Base-by-base conservation (phyloP, 1,140 invertebrate species). In the Leptinotarsa lineolata region DNA sequence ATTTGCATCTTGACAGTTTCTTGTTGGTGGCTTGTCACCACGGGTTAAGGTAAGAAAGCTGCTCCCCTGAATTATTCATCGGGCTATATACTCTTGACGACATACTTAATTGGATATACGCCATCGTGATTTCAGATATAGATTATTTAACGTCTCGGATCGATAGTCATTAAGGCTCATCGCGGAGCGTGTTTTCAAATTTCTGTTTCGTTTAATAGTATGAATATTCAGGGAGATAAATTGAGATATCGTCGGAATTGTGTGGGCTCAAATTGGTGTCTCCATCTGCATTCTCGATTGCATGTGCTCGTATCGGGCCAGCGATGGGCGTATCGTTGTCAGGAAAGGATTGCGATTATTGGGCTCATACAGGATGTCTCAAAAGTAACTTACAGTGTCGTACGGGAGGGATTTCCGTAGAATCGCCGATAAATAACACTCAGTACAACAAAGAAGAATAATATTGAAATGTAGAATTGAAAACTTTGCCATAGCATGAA, bases 1-100 rank as follows among this genome's bases (percentile, higher is more conserved):
- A 82, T 82, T 82, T 82, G 81, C 80, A 81, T 81, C 81, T 81
- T 80, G 79, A 81, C 80, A 81, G 79, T 81, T 81, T 81, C 77
- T 82, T 79, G 79, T 82, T 78, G 81, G 80, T 79, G 79, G 80
- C 77, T 70, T 78, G 81, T 81, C 80, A 78, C 78, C 75, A 77
- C 75, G 80, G 79, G 78, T 82, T 81, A 81, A 81, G 81, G 81
- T 82, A 80, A 81, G 81, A 80, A 81, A 81, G 76, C 77, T 75
- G 81, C 77, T 79, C 74, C 73, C 68, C 81, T 82, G 81, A 82
- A 82, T 82, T 80, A 82, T 81, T 81, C 81, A 82, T 22, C 21
- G 30, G 15, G 48, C 46, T 68, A 59, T 66, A 21, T 66, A 66
- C 58, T 45, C 48, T 66, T 45, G 64, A 39, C 30, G 72, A 68